These are phyloP conservation scores for Gobiocypris rarus DNA, from an alignment of 2,113 vertebrate genomes.

Conservation along the genomic window DNA sequence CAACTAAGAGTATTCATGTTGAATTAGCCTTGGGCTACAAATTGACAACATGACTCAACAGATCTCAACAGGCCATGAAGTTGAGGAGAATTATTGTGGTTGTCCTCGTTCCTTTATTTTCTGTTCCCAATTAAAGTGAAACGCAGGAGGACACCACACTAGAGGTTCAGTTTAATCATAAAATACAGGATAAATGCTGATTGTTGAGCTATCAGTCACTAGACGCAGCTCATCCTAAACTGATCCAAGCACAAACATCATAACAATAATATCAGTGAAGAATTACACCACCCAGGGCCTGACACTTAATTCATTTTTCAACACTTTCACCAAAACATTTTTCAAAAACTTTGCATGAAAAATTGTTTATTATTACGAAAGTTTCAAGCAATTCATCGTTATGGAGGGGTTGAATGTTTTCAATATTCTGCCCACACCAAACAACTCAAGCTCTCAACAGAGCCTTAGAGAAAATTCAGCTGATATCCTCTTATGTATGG, in stretches of 20 bases:
- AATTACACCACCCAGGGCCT: slow-evolving; percentile 34
- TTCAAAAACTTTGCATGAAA: slow-evolving; percentile 18
- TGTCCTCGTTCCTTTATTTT: not conserved
- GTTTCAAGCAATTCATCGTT: slow-evolving; percentile 24
- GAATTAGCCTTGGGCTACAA: not conserved
- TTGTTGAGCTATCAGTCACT: slow-evolving; percentile 12
- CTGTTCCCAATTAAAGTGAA: slow-evolving; percentile 5
- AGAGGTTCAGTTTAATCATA: not conserved
- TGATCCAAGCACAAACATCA: slow-evolving; percentile 22
- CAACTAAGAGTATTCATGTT: not conserved
- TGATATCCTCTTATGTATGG: slow-evolving; percentile 16
- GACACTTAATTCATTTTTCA: slow-evolving; percentile 29
- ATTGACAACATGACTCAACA: not conserved
- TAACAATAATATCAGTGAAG: slow-evolving; percentile 21
- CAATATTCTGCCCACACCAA: slow-evolving; percentile 15
- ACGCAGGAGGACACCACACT: not conserved
- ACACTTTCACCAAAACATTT: slow-evolving; percentile 10
- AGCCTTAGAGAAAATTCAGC: slow-evolving; percentile 9
- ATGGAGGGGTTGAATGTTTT: slow-evolving; percentile 5
- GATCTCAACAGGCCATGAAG: not conserved
- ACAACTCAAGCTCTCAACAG: slow-evolving; percentile 13
- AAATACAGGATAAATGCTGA: slow-evolving; percentile 29
- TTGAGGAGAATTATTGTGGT: not conserved
- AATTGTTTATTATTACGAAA: slow-evolving; percentile 17
- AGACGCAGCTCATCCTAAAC: slow-evolving; percentile 3